Percentiles rank a stretch among this genome's conserved stretches.
Evolutionary conservation across 2,888 invertebrate species (phyloP).

Genomic region (Scaptomyza parva): DNA sequence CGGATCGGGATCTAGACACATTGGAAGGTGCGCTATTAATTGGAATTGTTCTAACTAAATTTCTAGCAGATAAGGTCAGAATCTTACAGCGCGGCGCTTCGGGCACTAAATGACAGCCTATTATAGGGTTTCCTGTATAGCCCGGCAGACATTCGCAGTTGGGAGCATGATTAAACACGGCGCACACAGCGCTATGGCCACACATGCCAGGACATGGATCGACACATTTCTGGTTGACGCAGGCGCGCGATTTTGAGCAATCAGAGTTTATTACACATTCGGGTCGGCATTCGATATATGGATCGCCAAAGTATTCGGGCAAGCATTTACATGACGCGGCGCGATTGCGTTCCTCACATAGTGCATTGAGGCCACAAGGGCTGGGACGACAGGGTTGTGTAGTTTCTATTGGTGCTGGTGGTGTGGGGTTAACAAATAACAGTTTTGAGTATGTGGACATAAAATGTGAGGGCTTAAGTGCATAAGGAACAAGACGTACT

Average conservation of each 20-base stretch:
- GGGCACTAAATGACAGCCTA: slow-evolving; percentile 84
- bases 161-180: slow-evolving; percentile 88
- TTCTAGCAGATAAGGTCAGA: slow-evolving; percentile 12
- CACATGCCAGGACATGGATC: slow-evolving; percentile 94
- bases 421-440: slow-evolving; percentile 32
- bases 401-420: slow-evolving; percentile 85
- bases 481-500: slow-evolving; percentile 85
- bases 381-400: slow-evolving; percentile 87
- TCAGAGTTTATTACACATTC: slow-evolving; percentile 89
- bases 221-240: slow-evolving; percentile 91
- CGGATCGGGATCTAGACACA: slow-evolving; percentile 75
- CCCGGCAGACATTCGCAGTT: slow-evolving; percentile 87
- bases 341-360: slow-evolving; percentile 88
- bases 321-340: slow-evolving; percentile 89
- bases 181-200: slow-evolving; percentile 91
- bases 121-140: slow-evolving; percentile 88
- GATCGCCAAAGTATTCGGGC: slow-evolving; percentile 88
- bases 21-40: slow-evolving; percentile 55
- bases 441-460: slow-evolving; percentile 14
- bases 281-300: slow-evolving; percentile 88
- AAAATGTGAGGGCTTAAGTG: not conserved
- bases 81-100: slow-evolving; percentile 81
- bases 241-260: slow-evolving; percentile 88
- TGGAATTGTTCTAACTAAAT: slow-evolving; percentile 14
- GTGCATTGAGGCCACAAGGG: slow-evolving; percentile 89